phyloP scores from a whole-genome alignment of 2,113 vertebrate species.

The Actinemys pallida region DNA sequence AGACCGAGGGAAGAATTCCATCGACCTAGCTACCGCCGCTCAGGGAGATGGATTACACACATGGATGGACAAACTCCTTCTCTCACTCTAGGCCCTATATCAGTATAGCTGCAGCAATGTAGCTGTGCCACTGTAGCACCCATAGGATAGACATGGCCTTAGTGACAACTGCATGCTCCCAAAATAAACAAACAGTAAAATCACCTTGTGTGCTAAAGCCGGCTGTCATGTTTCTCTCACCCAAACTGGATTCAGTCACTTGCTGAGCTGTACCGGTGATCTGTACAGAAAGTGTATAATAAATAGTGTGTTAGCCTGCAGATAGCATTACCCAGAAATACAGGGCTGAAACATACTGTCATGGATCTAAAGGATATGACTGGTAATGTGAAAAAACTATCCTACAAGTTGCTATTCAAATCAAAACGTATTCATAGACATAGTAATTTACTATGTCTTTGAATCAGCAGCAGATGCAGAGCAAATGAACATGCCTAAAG shows the following conservation, averaged over 20 bases:
- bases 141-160: not conserved
- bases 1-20: not conserved
- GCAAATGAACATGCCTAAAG: not conserved
- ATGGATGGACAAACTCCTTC: not conserved
- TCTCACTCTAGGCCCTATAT: not conserved
- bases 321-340: not conserved
- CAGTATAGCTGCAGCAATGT: not conserved
- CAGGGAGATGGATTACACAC: not conserved
- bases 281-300: conserved; percentile 70
- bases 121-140: not conserved
- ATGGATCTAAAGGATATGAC: not conserved
- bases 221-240: conserved; percentile 81
- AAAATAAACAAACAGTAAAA: accelerated
- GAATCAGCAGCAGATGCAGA: not conserved
- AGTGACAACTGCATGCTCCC: not conserved
- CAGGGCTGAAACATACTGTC: accelerated
- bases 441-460: not conserved
- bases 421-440: not conserved
- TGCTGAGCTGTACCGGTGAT: conserved; percentile 82
- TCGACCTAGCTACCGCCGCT: not conserved
- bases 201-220: conserved; percentile 92
- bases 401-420: not conserved
- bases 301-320: not conserved
- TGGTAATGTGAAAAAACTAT: not conserved
- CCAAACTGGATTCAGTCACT: conserved; percentile 82